Base-by-base conservation (phyloP, 37 sponge, comb jelly and placozoan species). In the Spongia lamella region DNA sequence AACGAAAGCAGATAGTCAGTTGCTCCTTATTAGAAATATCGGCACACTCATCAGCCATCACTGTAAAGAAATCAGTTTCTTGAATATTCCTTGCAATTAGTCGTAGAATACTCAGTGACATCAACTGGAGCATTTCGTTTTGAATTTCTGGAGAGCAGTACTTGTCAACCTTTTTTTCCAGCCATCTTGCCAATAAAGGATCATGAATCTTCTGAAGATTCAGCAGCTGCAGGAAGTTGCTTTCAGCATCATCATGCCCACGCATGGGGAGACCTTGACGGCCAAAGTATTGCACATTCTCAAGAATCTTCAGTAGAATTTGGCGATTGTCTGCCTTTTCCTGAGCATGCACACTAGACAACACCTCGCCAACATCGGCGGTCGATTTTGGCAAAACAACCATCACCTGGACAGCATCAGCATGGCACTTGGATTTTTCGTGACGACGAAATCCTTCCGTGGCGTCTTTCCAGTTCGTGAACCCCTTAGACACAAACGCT, bases 141-240 rank as follows among this genome's bases (percentile, higher is more conserved):
- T 77, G 78, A 56, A 77, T 77, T 58, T 77, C 67, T 11, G 66
- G 78, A 35, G 67, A 66, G 30, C 67, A 66, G 33, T 77, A 77
- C 51, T 77, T 77, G 38, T 77, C 78, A 27, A 72, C 47, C 35
- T 66, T 66, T 66, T 40, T 33, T 29, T 26, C 68, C 38, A 66
- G 17, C 68, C 68, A 66, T 14, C 17, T 15, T 33, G 47, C 43
- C 38, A 66, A 66, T 24, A 7, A 20, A 36, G 68, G 68, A n/a
- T 66, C 47, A 38, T 31, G 43, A 66, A 19, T 11, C 22, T 33
- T 38, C 38, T 38, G 68, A 14, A 66, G 47, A 15, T 38, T 13
- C 19, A 66, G 43, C 29, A 66, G 68, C 37, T 66, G 68, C 3
- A n/a, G n/a, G n/a, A 72, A 51, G 30, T 72, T 72, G 21, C 73